phyloP scores from a whole-genome alignment of 1,140 invertebrate species.

The Lordiphosa collinella region DNA sequence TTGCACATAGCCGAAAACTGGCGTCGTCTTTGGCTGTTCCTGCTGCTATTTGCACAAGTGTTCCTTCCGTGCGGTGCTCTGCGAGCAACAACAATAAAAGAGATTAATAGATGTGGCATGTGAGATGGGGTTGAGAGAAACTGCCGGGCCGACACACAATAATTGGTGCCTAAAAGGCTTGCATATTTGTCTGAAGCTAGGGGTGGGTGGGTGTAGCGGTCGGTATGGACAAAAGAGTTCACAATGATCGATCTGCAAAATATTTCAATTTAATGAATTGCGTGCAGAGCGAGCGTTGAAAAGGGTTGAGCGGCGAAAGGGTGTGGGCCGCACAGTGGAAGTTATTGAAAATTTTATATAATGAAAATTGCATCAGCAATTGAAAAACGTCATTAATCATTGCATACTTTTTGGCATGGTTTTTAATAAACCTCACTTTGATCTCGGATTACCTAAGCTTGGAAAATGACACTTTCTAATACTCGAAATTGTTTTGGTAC shows the following conservation, averaged over 20 bases:
- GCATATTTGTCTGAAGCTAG: slow-evolving; percentile 50
- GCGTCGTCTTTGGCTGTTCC: slow-evolving; percentile 44
- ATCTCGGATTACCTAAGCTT: too few relatives aligned
- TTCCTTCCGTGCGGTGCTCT: slow-evolving; percentile 52
- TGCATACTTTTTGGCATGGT: too few relatives aligned
- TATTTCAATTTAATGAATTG: slow-evolving; percentile 77
- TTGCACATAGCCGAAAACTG: slow-evolving; percentile 66
- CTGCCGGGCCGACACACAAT: slow-evolving; percentile 42
- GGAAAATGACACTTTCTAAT: too few relatives aligned
- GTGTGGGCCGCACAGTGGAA: slow-evolving; percentile 29
- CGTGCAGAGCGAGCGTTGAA: slow-evolving; percentile 35
- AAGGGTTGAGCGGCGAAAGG: slow-evolving; percentile 52
- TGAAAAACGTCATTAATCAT: too few relatives aligned
- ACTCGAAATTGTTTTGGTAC: too few relatives aligned
- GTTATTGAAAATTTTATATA: too few relatives aligned
- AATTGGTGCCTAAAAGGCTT: slow-evolving; percentile 76
- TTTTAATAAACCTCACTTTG: too few relatives aligned
- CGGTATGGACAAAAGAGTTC: slow-evolving; percentile 37
- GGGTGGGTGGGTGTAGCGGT: not conserved
- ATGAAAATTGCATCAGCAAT: too few relatives aligned
- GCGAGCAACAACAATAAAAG: slow-evolving; percentile 71
- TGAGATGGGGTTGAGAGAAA: slow-evolving; percentile 25
- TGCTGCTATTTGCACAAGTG: slow-evolving; percentile 71
- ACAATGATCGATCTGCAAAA: slow-evolving; percentile 72
- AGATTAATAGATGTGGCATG: slow-evolving; percentile 63